Base-by-base conservation (phyloP, 2,113 vertebrate genomes). In the Scophthalmus maximus region DNA sequence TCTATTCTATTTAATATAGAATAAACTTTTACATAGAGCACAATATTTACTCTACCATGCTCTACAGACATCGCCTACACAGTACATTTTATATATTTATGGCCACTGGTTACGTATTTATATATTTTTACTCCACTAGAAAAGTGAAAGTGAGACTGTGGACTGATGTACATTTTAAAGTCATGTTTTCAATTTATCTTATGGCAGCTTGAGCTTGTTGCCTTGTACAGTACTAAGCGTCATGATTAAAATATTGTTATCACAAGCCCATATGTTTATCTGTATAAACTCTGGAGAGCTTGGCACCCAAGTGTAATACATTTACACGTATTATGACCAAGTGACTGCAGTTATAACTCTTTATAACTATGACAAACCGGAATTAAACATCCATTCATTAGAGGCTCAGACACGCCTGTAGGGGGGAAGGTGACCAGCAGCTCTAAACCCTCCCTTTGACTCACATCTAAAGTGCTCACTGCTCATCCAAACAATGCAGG, bases 401-500 rank as follows among this genome's bases (percentile, higher is more conserved):
- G n/a, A n/a, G n/a, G n/a, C n/a, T n/a, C n/a, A n/a, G n/a, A n/a
- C n/a, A n/a, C n/a, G n/a, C n/a, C n/a, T n/a, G n/a, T n/a, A n/a
- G n/a, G n/a, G n/a, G n/a, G n/a, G n/a, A 8, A 7, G 34, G 4
- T 20, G 32, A 26, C 20, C 8, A 32, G 27, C 32, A 49, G 30
- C 40, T 62, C 27, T 56, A 1, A 68, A 53, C 60, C n/a, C 23
- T 52, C 29, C 15, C 30, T 42, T 11, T 55, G 30, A 66, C 44
- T 30, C 42, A 22, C 57, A 51, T 52, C 14, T n/a, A 68, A 32
- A 50, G 14, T n/a, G 44, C 17, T 50, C 38, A 44, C 51, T 51
- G 57, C 27, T 72, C 64, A 68, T 68, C 68, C 51, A 71, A 59
- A 73, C 55, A 50, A 51, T 40, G 46, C 61, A 60, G 42, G 47